These are phyloP conservation scores for Branchinecta lindahli DNA, from an alignment of 1,140 invertebrate genomes.

Conservation along the genomic window DNA sequence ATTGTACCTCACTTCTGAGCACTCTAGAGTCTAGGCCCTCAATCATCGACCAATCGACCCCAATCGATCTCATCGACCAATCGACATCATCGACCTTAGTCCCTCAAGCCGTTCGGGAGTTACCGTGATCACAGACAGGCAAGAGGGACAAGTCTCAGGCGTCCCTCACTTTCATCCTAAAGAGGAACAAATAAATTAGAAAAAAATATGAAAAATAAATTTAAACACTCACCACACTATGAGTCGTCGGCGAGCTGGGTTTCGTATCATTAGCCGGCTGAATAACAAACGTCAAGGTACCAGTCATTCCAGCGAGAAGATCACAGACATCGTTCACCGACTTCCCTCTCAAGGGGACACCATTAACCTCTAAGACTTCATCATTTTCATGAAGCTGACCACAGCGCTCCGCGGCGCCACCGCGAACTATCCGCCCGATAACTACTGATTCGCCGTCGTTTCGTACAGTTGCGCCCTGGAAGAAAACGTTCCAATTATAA, in stretches of 20 bases:
- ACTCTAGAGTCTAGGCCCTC: no score
- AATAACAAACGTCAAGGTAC: conserved; percentile 79
- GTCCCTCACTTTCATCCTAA: no score
- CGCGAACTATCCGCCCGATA: conserved; percentile 84
- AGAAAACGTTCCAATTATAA: conserved; percentile 14
- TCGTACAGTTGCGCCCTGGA: conserved; percentile 74
- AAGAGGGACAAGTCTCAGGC: no score
- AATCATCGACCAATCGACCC: no score
- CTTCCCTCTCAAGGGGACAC: conserved; percentile 86
- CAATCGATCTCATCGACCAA: no score
- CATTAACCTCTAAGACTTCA: conserved; percentile 92
- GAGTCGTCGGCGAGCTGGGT: conserved; percentile 31
- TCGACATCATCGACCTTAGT: no score
- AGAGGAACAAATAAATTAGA: no score
- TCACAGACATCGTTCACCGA: conserved; percentile 95
- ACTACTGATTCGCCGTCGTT: conserved; percentile 87
- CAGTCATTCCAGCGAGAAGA: conserved; percentile 79
- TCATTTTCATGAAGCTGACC: conserved; percentile 89
- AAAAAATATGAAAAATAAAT: neutral
- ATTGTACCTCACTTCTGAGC: no score
- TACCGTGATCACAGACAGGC: no score
- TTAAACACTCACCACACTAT: conserved; percentile 34
- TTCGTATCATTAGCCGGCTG: conserved; percentile 40
- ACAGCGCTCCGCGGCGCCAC: conserved; percentile 86
- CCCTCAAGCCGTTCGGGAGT: no score